A percentile compares a stretch with the other conserved stretches of the same genome.
Conservation (phyloP, 2,888 invertebrate genomes). For the Dichetophora obliterata region DNA sequence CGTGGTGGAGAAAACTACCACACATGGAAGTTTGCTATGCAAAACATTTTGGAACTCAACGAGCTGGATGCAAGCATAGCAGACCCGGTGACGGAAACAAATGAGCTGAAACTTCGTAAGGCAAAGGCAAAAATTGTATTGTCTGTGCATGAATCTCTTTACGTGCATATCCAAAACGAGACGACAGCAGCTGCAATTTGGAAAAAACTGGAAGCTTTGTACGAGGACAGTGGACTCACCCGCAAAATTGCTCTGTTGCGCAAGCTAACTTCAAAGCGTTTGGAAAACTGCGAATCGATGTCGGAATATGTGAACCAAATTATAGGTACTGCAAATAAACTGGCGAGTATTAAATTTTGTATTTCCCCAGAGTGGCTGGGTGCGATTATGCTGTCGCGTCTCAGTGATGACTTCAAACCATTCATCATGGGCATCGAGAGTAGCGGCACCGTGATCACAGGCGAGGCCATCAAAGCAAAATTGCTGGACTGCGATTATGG, state of each 20-base stretch:
- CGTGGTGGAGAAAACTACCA: constrained; percentile 35
- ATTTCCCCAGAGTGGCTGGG: constrained; percentile 44
- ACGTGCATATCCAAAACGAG: constrained; percentile 40
- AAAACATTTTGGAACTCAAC: constrained; percentile 25
- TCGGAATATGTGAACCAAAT: constrained; percentile 41
- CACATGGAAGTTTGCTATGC: constrained; percentile 38
- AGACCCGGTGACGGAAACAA: constrained; percentile 30
- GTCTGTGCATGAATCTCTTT: constrained; percentile 39
- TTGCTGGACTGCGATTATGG: not conserved
- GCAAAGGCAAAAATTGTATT: constrained; percentile 29
- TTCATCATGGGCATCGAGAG: constrained; percentile 55
- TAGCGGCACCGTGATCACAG: constrained; percentile 50
- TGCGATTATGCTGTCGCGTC: constrained; percentile 46
- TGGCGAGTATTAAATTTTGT: constrained; percentile 41
- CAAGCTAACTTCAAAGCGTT: constrained; percentile 36
- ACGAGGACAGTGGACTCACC: constrained; percentile 45
- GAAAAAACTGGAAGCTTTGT: constrained; percentile 39
- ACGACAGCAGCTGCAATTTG: constrained; percentile 41
- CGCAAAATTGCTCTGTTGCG: constrained; percentile 42
- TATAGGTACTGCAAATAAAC: constrained; percentile 31
- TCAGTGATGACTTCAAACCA: constrained; percentile 55
- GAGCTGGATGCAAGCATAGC: constrained; percentile 25
- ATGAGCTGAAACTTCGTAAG: constrained; percentile 28
- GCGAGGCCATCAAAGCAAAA: constrained; percentile 42
- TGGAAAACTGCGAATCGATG: constrained; percentile 41